A percentile compares a stretch with the other conserved stretches of the same genome.
These are phyloP conservation scores for Eucera pruinosa DNA, from an alignment of 2,888 invertebrate species.

Conservation along the genomic window DNA sequence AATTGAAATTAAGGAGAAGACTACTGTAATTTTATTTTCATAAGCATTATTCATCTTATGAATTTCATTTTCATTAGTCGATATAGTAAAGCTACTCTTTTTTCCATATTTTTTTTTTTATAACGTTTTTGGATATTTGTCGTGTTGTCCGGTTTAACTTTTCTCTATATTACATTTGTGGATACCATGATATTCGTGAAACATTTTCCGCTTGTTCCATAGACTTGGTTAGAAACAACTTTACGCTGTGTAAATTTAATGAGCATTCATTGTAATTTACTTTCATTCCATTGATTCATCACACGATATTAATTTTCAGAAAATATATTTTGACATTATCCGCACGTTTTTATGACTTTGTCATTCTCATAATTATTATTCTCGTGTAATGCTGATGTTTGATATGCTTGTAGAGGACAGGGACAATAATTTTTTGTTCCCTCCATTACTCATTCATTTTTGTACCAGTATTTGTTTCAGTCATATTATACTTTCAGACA, in stretches of 20 bases:
- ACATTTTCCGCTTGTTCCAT: background rate
- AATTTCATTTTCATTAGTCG: too few relatives aligned
- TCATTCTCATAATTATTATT: background rate
- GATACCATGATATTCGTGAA: background rate
- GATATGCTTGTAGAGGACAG: constrained; percentile 1
- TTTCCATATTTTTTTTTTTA: background rate
- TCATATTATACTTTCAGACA: background rate
- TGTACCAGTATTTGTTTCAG: background rate
- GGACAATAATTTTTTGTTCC: background rate
- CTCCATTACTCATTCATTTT: background rate
- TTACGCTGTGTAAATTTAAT: background rate
- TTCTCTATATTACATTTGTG: too few relatives aligned
- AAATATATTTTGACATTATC: constrained; percentile 8
- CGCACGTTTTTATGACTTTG: constrained; percentile 2
- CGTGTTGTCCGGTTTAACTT: background rate
- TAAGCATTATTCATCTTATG: too few relatives aligned
- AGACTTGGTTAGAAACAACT: background rate
- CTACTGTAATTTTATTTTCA: too few relatives aligned
- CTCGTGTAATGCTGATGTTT: background rate
- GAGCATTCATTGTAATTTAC: constrained; percentile 1
- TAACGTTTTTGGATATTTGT: background rate
- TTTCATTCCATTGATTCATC: background rate
- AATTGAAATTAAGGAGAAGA: too few relatives aligned
- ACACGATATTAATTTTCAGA: constrained; percentile 30
- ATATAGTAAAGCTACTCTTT: too few relatives aligned